These are phyloP conservation scores for Anser brachyrhynchus DNA, from an alignment of 2,113 vertebrate species.

Conservation along the genomic window DNA sequence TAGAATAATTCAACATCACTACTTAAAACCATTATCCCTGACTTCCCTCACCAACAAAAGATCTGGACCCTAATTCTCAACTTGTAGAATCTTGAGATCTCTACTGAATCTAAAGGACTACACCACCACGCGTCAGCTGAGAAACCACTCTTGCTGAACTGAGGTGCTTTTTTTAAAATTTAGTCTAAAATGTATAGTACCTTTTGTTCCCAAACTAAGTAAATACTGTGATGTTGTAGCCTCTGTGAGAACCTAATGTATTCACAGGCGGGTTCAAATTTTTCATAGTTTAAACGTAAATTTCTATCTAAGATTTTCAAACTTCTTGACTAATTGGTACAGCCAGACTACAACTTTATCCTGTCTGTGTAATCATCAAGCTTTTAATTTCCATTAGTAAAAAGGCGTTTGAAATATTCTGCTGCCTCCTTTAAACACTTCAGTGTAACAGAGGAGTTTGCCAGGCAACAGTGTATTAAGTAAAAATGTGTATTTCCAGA, in stretches of 20 bases:
- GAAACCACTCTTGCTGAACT: neutral
- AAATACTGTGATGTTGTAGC: neutral
- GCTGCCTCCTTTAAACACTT: neutral
- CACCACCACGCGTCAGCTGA: neutral
- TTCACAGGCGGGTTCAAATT: neutral
- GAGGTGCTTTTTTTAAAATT: neutral
- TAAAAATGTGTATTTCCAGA: slow-evolving; percentile 14
- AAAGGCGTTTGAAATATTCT: neutral
- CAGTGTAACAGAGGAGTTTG: neutral
- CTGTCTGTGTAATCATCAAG: neutral
- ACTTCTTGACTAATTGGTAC: neutral
- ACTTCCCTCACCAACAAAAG: neutral
- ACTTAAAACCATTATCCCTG: neutral
- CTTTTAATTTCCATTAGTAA: neutral
- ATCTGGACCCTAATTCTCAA: neutral
- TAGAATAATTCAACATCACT: neutral
- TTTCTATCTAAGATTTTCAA: neutral
- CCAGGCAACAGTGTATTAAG: neutral
- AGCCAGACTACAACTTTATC: neutral
- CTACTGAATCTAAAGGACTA: neutral
- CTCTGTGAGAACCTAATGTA: neutral
- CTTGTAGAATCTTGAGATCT: neutral
- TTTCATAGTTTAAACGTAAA: neutral
- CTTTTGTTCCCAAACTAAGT: neutral
- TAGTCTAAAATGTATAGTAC: neutral